Evolutionary conservation across 1,140 invertebrate species (phyloP).

Genomic region (Conus ventricosus): DNA sequence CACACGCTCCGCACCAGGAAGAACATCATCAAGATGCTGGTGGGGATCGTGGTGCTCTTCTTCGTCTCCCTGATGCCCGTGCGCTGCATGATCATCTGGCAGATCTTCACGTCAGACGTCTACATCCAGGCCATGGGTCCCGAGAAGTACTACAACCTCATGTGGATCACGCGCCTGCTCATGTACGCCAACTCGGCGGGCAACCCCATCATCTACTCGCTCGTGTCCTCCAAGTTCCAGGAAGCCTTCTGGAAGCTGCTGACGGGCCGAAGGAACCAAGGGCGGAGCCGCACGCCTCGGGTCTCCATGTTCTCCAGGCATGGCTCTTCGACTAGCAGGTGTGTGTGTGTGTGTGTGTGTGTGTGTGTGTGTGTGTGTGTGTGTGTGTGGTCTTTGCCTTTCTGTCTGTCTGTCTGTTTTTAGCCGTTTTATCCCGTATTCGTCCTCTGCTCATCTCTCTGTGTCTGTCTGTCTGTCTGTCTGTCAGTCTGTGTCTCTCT

Average conservation of each 20-base stretch:
- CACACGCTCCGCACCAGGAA: conserved; percentile 38
- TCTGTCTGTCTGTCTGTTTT: no score
- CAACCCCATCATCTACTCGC: conserved; percentile 68
- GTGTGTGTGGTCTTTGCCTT: not conserved
- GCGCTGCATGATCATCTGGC: conserved; percentile 84
- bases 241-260: conserved; percentile 51
- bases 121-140: conserved; percentile 82
- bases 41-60: conserved; percentile 90
- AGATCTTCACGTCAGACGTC: not conserved
- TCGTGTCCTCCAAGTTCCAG: conserved; percentile 65
- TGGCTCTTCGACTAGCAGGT: not conserved
- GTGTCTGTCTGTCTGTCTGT: no score
- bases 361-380: conserved; percentile 13
- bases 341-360: conserved; percentile 5
- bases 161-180: conserved; percentile 83
- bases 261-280: not conserved
- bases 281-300: not conserved
- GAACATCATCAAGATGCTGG: conserved; percentile 88
- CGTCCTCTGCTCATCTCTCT: no score
- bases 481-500: no score
- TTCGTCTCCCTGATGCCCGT: conserved; percentile 93
- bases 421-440: no score
- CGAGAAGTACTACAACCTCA: conserved; percentile 88
- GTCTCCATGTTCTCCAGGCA: not conserved
- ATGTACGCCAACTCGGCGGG: conserved; percentile 65